These are phyloP conservation scores for Cephus runcator DNA, from an alignment of 2,888 invertebrate genomes.

Conservation along the genomic window DNA sequence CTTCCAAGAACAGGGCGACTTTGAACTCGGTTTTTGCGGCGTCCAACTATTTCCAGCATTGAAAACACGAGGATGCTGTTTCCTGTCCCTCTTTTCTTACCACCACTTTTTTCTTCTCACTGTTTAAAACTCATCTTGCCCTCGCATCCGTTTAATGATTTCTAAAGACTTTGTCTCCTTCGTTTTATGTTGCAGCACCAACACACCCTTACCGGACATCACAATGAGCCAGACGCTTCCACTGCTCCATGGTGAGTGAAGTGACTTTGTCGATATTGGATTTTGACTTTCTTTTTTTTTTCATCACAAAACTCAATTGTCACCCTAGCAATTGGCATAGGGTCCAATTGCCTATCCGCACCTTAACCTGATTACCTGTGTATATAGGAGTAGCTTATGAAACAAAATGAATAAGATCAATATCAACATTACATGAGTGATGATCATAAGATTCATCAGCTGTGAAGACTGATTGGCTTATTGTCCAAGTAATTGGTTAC, in stretches of 20 bases:
- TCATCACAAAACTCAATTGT: neutral
- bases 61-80: neutral
- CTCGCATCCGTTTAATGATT: neutral
- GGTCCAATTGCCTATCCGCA: neutral
- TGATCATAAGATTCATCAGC: neutral
- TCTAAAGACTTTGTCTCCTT: neutral
- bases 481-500: constrained; percentile 28
- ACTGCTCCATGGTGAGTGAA: constrained; percentile 48
- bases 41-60: constrained; percentile 11
- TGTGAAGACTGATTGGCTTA: constrained; percentile 26
- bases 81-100: constrained; percentile 13
- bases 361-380: neutral
- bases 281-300: too few relatives aligned
- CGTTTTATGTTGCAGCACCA: constrained; percentile 48
- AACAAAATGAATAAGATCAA: neutral
- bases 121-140: neutral
- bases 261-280: neutral
- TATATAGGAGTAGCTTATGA: neutral
- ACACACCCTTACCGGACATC: constrained; percentile 50
- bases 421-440: neutral
- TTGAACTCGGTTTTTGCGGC: constrained; percentile 7
- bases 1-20: constrained; percentile 4
- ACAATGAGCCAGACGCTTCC: constrained; percentile 52
- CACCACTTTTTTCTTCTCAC: constrained; percentile 6
- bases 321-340: neutral